Base-by-base conservation (phyloP, 2,888 invertebrate species). In the Holacanthella duospinosa region DNA sequence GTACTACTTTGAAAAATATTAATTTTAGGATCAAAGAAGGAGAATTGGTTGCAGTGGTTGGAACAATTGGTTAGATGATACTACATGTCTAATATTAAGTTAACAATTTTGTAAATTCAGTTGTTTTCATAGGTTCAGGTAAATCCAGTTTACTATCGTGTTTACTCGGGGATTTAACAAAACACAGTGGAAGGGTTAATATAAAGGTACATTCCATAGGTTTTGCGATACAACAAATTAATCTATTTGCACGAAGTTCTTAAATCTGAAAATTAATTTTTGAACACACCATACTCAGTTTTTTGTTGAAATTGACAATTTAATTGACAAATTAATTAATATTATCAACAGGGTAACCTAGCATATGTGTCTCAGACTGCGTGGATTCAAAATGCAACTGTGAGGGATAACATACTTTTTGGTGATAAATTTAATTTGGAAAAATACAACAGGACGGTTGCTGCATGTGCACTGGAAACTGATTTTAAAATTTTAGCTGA, bases 351-450 rank as follows among this genome's bases (percentile, higher is more conserved):
- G 61, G 84, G 85, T n/a, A 76, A 79, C 1, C 76, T 84, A 25
- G 93, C 93, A 0, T 94, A 93, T 77, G 93, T 93, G 1, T 85
- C 94, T 0, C 94, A 94, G 75, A 93, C 93, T 71, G 93, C 96
- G 0, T 97, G 97, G 97, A 96, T 97, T 63, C 96, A 96, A 78
- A 97, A 97, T 79, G 89, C 90, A 2, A 93, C 94, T 0, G 79
- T 97, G 28, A 85, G 87, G 74, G 89, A 95, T 75, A 97, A 97
- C 78, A 91, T 99, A 69, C 76, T 93, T 29, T 97, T 97, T 78
- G 94, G 93, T 19, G 86, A 86, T 68, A 75, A 82, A 0, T 81
- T 85, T 59, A 85, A 93, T 74, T 82, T 84, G 63, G 79, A 80
- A 62, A 80, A 82, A 55, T 96, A 96, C 77, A 82, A 87, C 69